phyloP scores from a whole-genome alignment of 2,113 vertebrate genomes.

The Ctenodactylus gundi region DNA sequence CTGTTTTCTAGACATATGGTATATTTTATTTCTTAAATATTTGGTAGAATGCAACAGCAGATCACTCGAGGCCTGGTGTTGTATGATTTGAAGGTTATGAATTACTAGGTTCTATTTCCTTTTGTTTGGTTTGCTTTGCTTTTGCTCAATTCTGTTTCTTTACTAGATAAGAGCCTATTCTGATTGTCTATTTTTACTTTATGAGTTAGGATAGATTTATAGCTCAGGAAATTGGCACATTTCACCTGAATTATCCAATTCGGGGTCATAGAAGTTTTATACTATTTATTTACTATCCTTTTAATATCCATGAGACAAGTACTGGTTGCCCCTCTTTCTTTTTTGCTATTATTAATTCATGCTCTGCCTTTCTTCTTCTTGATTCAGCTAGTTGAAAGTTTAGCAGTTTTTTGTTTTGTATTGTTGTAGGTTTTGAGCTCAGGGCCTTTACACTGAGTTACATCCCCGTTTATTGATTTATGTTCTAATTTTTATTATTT shows the following conservation, averaged over 20 bases:
- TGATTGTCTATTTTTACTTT: not conserved
- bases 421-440: not conserved
- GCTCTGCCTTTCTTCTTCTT: not conserved
- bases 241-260: not conserved
- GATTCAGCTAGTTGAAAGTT: not conserved
- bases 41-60: not conserved
- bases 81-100: not conserved
- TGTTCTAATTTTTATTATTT: not conserved
- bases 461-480: not conserved
- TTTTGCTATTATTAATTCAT: not conserved
- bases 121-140: too few relatives aligned
- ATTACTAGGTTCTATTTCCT: not conserved
- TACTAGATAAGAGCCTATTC: not conserved
- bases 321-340: not conserved
- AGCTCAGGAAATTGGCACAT: not conserved
- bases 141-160: too few relatives aligned
- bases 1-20: not conserved
- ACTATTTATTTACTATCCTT: not conserved
- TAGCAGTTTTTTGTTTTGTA: not conserved
- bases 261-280: not conserved
- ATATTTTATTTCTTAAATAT: too few relatives aligned
- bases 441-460: not conserved
- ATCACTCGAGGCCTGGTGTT: not conserved
- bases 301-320: not conserved
- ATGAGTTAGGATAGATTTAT: not conserved